These are phyloP conservation scores for Brachionus manjavacas DNA, from an alignment of 1,140 invertebrate genomes.

Conservation along the genomic window DNA sequence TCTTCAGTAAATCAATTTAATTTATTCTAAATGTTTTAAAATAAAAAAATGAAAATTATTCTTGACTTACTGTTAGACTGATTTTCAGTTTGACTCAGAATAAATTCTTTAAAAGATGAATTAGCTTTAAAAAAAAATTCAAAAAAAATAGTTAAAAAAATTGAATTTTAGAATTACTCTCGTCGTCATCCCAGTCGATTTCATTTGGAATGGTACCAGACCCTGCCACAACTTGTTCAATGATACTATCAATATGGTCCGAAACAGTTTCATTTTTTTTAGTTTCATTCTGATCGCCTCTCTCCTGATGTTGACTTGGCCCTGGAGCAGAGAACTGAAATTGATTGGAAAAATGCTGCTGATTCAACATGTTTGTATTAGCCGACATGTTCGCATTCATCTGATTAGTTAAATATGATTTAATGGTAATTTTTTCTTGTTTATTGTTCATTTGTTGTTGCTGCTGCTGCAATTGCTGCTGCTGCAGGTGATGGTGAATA, in stretches of 20 bases:
- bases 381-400: background rate
- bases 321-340: background rate
- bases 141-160: background rate
- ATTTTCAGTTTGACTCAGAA: background rate
- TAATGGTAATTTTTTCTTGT: constrained; percentile 13
- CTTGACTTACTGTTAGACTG: background rate
- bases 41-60: too few relatives aligned
- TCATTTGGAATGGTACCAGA: background rate
- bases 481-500: constrained; percentile 41
- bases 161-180: background rate
- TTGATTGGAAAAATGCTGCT: background rate
- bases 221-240: background rate
- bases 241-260: constrained; percentile 32
- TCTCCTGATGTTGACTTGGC: background rate
- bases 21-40: too few relatives aligned
- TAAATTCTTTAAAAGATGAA: background rate
- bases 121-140: background rate
- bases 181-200: constrained; percentile 6
- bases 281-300: background rate
- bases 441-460: constrained; percentile 17
- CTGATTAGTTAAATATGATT: background rate
- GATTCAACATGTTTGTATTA: background rate
- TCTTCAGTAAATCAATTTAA: too few relatives aligned
- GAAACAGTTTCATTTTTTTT: background rate
- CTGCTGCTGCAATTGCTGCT: constrained; percentile 43